Percentiles rank a stretch among this genome's conserved stretches.
Evolutionary conservation across 2,888 invertebrate species (phyloP).

Genomic region (Microchrysa polita): DNA sequence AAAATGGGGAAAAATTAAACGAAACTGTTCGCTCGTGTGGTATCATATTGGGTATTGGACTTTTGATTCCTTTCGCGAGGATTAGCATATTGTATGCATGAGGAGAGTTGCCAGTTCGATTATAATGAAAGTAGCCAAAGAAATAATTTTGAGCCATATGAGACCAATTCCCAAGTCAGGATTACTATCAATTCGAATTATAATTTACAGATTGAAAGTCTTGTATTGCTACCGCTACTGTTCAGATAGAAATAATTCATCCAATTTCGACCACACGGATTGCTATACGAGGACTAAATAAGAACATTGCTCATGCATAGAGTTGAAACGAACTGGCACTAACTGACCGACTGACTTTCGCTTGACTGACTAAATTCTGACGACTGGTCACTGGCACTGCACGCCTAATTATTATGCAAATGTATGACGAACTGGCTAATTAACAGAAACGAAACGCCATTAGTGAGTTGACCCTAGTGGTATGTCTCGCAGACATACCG

Average conservation of each 20-base stretch:
- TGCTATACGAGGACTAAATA: not conserved
- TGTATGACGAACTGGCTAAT: conserved; percentile 50
- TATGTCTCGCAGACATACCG: conserved; percentile 32
- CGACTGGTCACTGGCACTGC: conserved; percentile 41
- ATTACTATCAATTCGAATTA: too few species aligned
- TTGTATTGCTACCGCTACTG: too few species aligned
- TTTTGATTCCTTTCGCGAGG: not conserved
- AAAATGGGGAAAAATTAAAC: conserved; percentile 40
- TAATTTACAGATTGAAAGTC: too few species aligned
- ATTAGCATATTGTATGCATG: not conserved
- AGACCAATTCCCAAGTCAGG: too few species aligned
- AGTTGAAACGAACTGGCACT: not conserved
- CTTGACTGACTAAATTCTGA: conserved; percentile 5
- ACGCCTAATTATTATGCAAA: conserved; percentile 52
- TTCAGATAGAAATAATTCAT: too few species aligned
- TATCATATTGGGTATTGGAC: not conserved
- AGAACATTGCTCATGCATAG: conserved; percentile 1
- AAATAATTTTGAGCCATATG: too few species aligned
- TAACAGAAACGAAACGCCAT: conserved; percentile 51
- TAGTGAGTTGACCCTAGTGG: conserved; percentile 11
- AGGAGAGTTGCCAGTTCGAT: not conserved
- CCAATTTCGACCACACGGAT: not conserved
- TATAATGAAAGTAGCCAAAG: too few species aligned
- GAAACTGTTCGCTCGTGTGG: conserved; percentile 3
- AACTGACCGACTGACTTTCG: conserved; percentile 41